Evolutionary conservation across 2,888 invertebrate species (phyloP).

Genomic region (Thecophora atra): DNA sequence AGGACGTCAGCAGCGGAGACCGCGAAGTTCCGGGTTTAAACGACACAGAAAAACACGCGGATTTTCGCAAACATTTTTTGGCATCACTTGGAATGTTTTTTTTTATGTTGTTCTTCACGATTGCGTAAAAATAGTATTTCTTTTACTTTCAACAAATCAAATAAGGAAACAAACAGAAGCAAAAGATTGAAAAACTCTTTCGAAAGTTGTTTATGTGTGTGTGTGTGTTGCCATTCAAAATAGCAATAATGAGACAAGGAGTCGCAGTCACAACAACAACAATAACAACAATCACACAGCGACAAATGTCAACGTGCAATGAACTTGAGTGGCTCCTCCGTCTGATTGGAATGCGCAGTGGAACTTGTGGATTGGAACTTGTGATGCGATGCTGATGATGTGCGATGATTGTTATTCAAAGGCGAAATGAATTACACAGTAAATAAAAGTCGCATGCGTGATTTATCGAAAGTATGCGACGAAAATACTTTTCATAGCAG

Average conservation of each 20-base stretch:
- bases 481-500: too few relatives aligned
- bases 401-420: constrained; percentile 9
- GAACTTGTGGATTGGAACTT: constrained; percentile 42
- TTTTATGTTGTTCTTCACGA: background rate
- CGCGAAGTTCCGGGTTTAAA: constrained; percentile 30
- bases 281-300: constrained; percentile 3
- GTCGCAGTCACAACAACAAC: constrained; percentile 1
- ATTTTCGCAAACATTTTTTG: too few relatives aligned
- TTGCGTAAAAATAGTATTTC: background rate
- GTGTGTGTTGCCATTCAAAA: background rate
- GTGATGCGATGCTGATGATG: constrained; percentile 36
- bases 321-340: constrained; percentile 48
- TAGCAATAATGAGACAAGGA: background rate
- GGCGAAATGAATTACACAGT: background rate
- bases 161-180: constrained; percentile 1
- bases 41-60: constrained; percentile 10
- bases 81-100: constrained; percentile 4
- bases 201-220: constrained; percentile 24
- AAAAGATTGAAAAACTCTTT: constrained; percentile 8
- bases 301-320: constrained; percentile 49
- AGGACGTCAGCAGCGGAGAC: background rate
- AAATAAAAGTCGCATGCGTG: constrained; percentile 23
- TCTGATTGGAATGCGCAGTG: constrained; percentile 1
- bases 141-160: background rate
- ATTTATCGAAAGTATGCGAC: constrained; percentile 1